phyloP scores from a whole-genome alignment of 2,888 invertebrate species.

The Ophraella communa region DNA sequence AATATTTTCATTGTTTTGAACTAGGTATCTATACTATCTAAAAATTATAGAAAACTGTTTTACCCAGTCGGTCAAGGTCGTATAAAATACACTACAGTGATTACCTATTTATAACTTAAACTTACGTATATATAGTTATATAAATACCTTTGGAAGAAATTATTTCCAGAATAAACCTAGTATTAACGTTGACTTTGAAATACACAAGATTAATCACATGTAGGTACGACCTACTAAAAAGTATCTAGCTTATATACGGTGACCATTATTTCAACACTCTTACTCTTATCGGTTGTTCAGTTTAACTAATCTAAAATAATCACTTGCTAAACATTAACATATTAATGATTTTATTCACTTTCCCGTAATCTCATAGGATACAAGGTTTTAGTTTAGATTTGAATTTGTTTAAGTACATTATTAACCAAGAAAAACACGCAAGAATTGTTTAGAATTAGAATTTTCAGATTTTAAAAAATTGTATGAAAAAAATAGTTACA shows the following conservation, averaged over 20 bases:
- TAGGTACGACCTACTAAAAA: neutral
- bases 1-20: too few species aligned
- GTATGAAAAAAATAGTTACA: too few species aligned
- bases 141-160: neutral
- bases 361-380: neutral
- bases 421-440: too few species aligned
- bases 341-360: neutral
- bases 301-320: neutral
- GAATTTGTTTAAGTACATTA: neutral
- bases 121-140: neutral
- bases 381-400: neutral
- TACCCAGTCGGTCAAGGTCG: neutral
- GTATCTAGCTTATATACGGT: neutral
- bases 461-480: too few species aligned
- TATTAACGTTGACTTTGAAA: neutral
- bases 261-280: constrained; percentile 4
- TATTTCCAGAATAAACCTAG: too few species aligned
- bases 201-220: neutral
- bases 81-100: neutral
- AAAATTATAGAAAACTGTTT: too few species aligned
- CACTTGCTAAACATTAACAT: neutral
- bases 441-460: too few species aligned
- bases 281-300: constrained; percentile 1
- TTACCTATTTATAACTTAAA: neutral
- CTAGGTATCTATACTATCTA: too few species aligned